Percentiles rank a stretch among this genome's conserved stretches.
phyloP scores from a whole-genome alignment of 1,140 invertebrate genomes.

The Ganaspis sp. region DNA sequence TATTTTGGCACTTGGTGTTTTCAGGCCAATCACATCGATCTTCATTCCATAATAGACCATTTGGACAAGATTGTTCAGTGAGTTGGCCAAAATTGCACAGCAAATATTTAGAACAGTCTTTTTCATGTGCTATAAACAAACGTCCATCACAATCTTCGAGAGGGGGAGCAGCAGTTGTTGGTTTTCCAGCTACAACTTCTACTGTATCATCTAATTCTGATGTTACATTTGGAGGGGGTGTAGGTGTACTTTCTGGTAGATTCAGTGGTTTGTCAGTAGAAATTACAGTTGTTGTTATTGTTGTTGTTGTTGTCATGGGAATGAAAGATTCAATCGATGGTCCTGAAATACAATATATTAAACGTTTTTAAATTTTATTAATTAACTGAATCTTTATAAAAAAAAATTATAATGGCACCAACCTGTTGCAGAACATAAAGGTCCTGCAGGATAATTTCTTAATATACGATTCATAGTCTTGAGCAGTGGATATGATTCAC shows the following conservation, averaged over 20 bases:
- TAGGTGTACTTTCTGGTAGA: background rate
- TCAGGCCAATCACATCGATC: constrained; percentile 88
- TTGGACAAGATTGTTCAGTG: constrained; percentile 82
- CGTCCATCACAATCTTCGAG: constrained; percentile 78
- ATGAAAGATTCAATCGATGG: constrained; percentile 1
- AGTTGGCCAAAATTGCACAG: constrained; percentile 85
- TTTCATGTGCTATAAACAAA: constrained; percentile 80
- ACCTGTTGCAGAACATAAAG: constrained; percentile 65
- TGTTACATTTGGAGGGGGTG: constrained; percentile 30
- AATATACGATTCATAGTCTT: constrained; percentile 86
- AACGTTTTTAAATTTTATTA: too few species aligned
- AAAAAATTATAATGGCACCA: constrained; percentile 23
- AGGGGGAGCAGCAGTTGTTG: constrained; percentile 43
- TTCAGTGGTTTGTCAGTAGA: background rate
- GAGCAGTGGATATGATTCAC: constrained; percentile 87
- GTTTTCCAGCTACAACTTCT: constrained; percentile 60
- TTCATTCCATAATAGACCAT: constrained; percentile 85
- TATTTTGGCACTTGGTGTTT: constrained; percentile 79
- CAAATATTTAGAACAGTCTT: constrained; percentile 88
- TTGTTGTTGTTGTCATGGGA: background rate
- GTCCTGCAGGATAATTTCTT: constrained; percentile 78
- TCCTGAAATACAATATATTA: background rate
- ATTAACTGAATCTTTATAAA: too few species aligned
- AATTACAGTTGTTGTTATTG: background rate
- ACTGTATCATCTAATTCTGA: constrained; percentile 65